These are phyloP conservation scores for Meghimatium bilineatum DNA, from an alignment of 2,888 invertebrate genomes.

Conservation along the genomic window DNA sequence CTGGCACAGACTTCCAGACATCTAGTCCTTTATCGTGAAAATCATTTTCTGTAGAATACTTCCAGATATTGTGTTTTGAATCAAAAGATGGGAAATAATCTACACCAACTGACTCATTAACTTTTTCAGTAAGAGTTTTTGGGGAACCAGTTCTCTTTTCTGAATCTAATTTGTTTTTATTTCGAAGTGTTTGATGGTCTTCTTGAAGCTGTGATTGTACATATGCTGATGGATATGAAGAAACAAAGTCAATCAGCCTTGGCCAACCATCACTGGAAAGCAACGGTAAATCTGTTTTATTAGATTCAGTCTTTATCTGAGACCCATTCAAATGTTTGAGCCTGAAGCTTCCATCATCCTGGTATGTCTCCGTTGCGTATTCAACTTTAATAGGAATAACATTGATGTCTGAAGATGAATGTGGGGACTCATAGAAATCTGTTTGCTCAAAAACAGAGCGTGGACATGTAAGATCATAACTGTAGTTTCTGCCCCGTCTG, in stretches of 20 bases:
- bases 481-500: not conserved
- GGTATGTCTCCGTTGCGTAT: not conserved
- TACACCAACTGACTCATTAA: not conserved
- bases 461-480: not conserved
- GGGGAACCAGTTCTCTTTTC: not conserved
- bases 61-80: not conserved
- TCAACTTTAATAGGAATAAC: constrained; percentile 37
- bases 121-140: not conserved
- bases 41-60: not conserved
- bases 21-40: not conserved
- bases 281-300: not conserved
- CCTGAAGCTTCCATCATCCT: not conserved
- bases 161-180: not conserved
- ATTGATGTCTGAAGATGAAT: not conserved
- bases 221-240: not conserved
- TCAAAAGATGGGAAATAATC: not conserved
- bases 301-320: not conserved
- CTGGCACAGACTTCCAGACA: not conserved
- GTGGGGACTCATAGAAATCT: not conserved
- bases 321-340: not conserved
- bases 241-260: not conserved
- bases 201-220: not conserved
- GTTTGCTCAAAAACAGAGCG: not conserved
- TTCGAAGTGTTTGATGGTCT: no score
- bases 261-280: not conserved